Conservation (phyloP, 2,113 vertebrate species). For the Verasper variegatus region DNA sequence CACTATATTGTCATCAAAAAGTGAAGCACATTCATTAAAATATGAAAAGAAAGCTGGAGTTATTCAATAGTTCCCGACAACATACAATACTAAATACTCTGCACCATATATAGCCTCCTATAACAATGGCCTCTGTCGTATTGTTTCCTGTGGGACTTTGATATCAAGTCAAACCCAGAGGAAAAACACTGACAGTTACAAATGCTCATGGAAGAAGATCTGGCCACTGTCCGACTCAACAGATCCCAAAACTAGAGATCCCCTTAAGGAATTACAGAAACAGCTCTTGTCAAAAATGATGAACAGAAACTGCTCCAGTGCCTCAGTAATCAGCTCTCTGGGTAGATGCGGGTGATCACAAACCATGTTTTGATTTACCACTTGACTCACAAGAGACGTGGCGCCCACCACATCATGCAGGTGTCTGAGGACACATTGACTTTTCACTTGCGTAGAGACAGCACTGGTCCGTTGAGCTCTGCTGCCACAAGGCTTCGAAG, state of each 20-base stretch:
- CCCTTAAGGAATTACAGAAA: not conserved
- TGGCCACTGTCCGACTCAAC: not conserved
- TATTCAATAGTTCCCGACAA: not conserved
- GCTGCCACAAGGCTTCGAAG: not conserved
- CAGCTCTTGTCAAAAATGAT: not conserved
- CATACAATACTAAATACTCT: not conserved
- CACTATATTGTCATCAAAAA: not conserved
- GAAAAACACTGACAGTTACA: not conserved
- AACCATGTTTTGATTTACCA: not conserved
- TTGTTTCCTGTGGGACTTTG: not conserved
- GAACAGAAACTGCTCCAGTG: not conserved
- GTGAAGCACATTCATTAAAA: not conserved
- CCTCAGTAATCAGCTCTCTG: not conserved
- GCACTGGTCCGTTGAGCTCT: not conserved
- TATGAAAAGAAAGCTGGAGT: not conserved
- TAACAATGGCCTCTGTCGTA: not conserved
- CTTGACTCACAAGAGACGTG: not conserved
- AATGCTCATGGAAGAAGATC: not conserved
- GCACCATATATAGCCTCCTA: too few relatives aligned
- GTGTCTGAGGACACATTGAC: constrained; percentile 32
- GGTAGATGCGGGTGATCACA: not conserved
- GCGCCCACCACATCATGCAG: not conserved
- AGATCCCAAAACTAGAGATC: not conserved
- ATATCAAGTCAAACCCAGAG: not conserved
- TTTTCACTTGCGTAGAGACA: too few relatives aligned